These are phyloP conservation scores for Kryptolebias marmoratus DNA, from an alignment of 2,113 vertebrate genomes.

Conservation along the genomic window DNA sequence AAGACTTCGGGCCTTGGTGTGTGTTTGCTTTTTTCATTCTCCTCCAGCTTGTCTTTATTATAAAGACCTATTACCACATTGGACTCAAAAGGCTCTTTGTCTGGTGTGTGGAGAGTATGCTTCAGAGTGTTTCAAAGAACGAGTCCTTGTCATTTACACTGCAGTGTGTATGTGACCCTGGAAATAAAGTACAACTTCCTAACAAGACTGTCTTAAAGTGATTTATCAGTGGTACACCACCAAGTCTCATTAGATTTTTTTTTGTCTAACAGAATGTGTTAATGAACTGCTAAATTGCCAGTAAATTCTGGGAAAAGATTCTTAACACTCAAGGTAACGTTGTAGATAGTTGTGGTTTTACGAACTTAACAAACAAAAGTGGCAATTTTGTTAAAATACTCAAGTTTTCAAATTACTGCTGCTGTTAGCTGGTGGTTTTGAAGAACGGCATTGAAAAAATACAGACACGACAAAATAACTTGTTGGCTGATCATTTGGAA, in stretches of 20 bases:
- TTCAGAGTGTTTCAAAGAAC: constrained; percentile 38
- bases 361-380: too few species aligned
- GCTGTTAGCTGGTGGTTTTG: too few species aligned
- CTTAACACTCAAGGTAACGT: too few species aligned
- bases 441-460: too few species aligned
- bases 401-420: too few species aligned
- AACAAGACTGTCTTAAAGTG: constrained; percentile 3
- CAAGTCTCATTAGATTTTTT: constrained; percentile 10
- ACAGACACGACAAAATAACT: too few species aligned
- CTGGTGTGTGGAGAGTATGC: constrained; percentile 22
- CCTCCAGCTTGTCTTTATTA: constrained; percentile 80
- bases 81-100: constrained; percentile 83
- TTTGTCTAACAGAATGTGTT: not conserved
- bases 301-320: too few species aligned
- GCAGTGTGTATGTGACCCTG: constrained; percentile 25
- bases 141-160: constrained; percentile 47
- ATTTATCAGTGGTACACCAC: not conserved
- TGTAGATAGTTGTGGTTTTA: too few species aligned
- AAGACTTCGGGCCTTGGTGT: constrained; percentile 75
- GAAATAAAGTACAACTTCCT: constrained; percentile 13
- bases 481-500: too few species aligned
- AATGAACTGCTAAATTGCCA: not conserved
- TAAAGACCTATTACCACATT: constrained; percentile 71
- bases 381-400: too few species aligned
- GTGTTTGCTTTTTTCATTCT: constrained; percentile 67